These are phyloP conservation scores for Cephus pulcher DNA, from an alignment of 2,888 invertebrate genomes.

Conservation along the genomic window DNA sequence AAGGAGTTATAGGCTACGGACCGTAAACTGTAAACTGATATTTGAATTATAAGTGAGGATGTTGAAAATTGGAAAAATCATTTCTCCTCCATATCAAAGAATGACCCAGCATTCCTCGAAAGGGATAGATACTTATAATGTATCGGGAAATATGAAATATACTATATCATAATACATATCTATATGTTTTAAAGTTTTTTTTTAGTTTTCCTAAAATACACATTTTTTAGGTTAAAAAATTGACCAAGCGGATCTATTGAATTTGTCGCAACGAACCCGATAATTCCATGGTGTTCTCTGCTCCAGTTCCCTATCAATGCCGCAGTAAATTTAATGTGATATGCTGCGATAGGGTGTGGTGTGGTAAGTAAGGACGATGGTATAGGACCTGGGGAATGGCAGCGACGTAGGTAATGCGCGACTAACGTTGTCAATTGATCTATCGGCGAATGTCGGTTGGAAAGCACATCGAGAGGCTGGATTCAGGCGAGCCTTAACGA, in stretches of 20 bases:
- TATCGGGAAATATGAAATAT: too few species aligned
- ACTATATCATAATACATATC: too few species aligned
- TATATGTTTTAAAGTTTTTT: not conserved
- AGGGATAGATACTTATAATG: not conserved
- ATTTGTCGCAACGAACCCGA: slow-evolving; percentile 48
- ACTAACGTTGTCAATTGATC: slow-evolving; percentile 58
- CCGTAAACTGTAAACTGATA: not conserved
- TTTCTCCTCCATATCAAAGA: not conserved
- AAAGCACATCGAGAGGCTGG: slow-evolving; percentile 24
- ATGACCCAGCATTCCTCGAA: not conserved
- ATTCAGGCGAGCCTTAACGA: slow-evolving; percentile 52
- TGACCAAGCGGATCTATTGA: slow-evolving; percentile 24
- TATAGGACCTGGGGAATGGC: slow-evolving; percentile 19
- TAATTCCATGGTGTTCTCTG: slow-evolving; percentile 45
- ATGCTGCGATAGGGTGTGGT: slow-evolving; percentile 42
- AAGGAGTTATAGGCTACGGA: not conserved
- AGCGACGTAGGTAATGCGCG: slow-evolving; percentile 44
- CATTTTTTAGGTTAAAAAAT: not conserved
- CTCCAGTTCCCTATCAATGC: slow-evolving; percentile 57
- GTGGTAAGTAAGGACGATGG: slow-evolving; percentile 25
- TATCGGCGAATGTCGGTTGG: slow-evolving; percentile 44
- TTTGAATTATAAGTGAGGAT: not conserved
- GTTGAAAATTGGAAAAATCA: not conserved
- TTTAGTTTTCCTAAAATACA: not conserved
- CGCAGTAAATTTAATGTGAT: slow-evolving; percentile 60